Evolutionary conservation across 2,797 vertebrate genomes (phyloP), one percentile per base, ranked within the genome.

Genomic region (Esox masquinongy): DNA sequence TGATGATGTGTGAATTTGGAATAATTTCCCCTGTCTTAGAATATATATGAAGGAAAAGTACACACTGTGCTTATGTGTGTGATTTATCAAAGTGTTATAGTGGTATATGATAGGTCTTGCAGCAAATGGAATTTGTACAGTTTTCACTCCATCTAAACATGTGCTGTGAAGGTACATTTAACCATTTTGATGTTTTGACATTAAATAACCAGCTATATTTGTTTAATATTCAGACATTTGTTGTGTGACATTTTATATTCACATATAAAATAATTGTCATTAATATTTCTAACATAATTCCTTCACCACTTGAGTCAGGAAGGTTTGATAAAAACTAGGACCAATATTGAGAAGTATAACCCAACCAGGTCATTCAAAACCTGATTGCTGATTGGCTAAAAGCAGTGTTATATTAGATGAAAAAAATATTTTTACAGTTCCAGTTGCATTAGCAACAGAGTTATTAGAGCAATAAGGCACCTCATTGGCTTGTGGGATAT

Each of bases 201-300:
- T 34, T 66, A 31, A 34, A 66, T 66, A 31, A 66, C 24, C 29
- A 6, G 26, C 16, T 3, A 17, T 67, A 34, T 19, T 34, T 87
- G 83, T 86, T 72, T 89, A 86, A 85, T 74, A 87, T 86, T 80
- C 82, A 85, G 89, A 77, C 77, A 67, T 53, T 69, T 59, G 59
- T 78, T 29, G 47, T 2, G 14, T 53, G 47, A n/a, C n/a, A n/a
- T n/a, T n/a, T 79, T 71, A 80, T 68, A 80, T 77, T 81, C 50
- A 24, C 51, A 59, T 76, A 67, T 39, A 39, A 67, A 75, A 47
- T 16, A 31, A 16, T 34, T 34, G 16, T 16, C 29, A 29, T 26
- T 66, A 26, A 12, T 31, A 31, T 17, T 66, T 24, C 24, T 64
- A 24, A 64, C 61, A 12, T 64, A 2, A 59, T 22, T 22, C 8